These are phyloP conservation scores for Apeltes quadracus DNA, from an alignment of 2,113 vertebrate genomes.

Conservation along the genomic window DNA sequence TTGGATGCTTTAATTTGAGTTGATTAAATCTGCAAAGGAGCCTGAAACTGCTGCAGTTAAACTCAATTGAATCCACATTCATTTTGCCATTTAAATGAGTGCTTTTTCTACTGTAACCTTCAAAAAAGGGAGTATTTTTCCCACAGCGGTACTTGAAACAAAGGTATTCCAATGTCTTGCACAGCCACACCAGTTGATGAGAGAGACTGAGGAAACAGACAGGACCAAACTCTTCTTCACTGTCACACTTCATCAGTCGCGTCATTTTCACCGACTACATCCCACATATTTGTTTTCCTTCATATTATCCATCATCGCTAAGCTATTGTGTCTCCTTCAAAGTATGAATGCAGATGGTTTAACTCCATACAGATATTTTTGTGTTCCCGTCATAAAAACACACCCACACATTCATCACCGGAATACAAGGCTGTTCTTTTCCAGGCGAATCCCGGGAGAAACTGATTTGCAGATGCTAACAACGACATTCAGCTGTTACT, in stretches of 20 bases:
- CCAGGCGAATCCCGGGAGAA: slow-evolving; percentile 17
- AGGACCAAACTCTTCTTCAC: not conserved
- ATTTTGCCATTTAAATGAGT: not conserved
- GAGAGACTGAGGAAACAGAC: not conserved
- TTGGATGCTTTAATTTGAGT: not conserved
- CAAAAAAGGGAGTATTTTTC: not conserved
- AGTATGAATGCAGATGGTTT: slow-evolving; percentile 33
- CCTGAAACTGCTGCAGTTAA: not conserved
- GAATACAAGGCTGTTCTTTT: not conserved
- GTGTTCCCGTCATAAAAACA: slow-evolving; percentile 5
- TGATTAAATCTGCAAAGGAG: not conserved
- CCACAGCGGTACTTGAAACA: not conserved
- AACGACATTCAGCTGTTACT: slow-evolving; percentile 31
- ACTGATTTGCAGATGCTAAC: slow-evolving; percentile 20
- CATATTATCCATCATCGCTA: not conserved
- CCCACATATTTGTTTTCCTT: not conserved
- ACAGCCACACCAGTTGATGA: no score
- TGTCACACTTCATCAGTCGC: not conserved
- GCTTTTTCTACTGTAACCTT: not conserved
- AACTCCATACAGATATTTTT: not conserved
- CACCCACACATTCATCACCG: not conserved
- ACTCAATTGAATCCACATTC: not conserved
- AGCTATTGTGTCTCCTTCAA: slow-evolving; percentile 1
- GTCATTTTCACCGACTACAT: not conserved
- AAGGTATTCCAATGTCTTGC: no score